phyloP scores from a whole-genome alignment of 2,888 invertebrate species.

The Agrenia bidenticulata region DNA sequence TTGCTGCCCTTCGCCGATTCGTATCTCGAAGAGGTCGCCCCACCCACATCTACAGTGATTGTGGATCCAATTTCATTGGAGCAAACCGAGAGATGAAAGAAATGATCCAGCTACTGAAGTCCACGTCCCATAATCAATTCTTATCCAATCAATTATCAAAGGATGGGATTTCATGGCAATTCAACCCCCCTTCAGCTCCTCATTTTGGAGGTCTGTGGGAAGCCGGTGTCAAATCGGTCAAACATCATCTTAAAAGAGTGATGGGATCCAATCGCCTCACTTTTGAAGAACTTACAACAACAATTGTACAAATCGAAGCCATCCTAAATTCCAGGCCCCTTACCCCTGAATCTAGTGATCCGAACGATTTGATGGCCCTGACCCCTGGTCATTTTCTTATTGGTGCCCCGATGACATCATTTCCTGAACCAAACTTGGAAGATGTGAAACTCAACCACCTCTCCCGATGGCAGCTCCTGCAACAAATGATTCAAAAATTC shows the following conservation, averaged over 20 bases:
- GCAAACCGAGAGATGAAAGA: slow-evolving; percentile 47
- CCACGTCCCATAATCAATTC: neutral
- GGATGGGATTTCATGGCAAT: slow-evolving; percentile 54
- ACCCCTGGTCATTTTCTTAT: slow-evolving; percentile 48
- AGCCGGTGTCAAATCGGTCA: slow-evolving; percentile 54
- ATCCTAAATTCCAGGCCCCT: slow-evolving; percentile 54
- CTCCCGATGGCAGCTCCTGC: slow-evolving; percentile 21
- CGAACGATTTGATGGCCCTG: slow-evolving; percentile 48
- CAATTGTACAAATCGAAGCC: slow-evolving; percentile 54
- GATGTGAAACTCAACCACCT: slow-evolving; percentile 18
- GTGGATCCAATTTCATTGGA: slow-evolving; percentile 49
- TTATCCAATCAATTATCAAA: slow-evolving; percentile 18
- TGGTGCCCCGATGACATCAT: slow-evolving; percentile 7
- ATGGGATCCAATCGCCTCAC: slow-evolving; percentile 51
- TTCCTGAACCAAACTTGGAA: slow-evolving; percentile 15
- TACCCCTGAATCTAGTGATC: slow-evolving; percentile 43
- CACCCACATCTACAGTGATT: slow-evolving; percentile 54
- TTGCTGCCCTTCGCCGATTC: slow-evolving; percentile 54
- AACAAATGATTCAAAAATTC: slow-evolving; percentile 25
- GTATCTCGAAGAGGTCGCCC: slow-evolving; percentile 52
- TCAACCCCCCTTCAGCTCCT: slow-evolving; percentile 54
- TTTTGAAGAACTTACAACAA: slow-evolving; percentile 54
- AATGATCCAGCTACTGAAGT: slow-evolving; percentile 13
- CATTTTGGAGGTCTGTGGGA: slow-evolving; percentile 56
- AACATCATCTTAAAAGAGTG: slow-evolving; percentile 53